Base-by-base conservation (phyloP, 2,113 vertebrate genomes). In the Zootoca vivipara region DNA sequence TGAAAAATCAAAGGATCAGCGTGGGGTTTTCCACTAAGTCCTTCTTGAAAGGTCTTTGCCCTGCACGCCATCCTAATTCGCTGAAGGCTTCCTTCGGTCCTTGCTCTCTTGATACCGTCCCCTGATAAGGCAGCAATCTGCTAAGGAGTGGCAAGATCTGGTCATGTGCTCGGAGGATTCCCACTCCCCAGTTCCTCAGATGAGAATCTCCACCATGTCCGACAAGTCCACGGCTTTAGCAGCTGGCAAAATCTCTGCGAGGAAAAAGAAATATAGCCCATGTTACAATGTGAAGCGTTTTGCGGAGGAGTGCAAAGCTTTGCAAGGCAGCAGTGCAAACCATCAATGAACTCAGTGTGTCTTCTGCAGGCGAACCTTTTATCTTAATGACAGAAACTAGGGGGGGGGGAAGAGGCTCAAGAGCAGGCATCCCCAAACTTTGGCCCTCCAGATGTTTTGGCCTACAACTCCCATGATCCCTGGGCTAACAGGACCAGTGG, bases 181-280 rank as follows among this genome's bases (percentile, higher is more conserved):
- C 42, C 81, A 52, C 18, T 73, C 33, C 72, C 33, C 33, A 35
- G 5, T n/a, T 84, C 90, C 78, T 97, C 91, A 97, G 89, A 97
- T 97, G 89, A 97, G 93, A 89, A 97, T 97, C 90, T 97, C 97
- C 93, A 97, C 97, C 97, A 96, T 96, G 87, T 97, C 96, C 0
- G 96, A 95, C 89, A 96, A 92, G 88, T 97, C 97, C 0, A 79
- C 94, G 85, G 82, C 92, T 92, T 95, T 95, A 86, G 93, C 85
- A 56, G 94, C 0, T 1, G 93, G 87, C 0, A 88, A 89, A 28
- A 82, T 94, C 89, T 97, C 97, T 97, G 95, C 26, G 92, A 89
- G 88, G 81, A 94, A 82, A 87, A 18, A 35, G 4, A 67, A 46
- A 78, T 35, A 18, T 40, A 88, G 40, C 16, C 24, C 5, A 62